These are phyloP conservation scores for Limnephilus marmoratus DNA, from an alignment of 2,888 invertebrate genomes.

Conservation along the genomic window DNA sequence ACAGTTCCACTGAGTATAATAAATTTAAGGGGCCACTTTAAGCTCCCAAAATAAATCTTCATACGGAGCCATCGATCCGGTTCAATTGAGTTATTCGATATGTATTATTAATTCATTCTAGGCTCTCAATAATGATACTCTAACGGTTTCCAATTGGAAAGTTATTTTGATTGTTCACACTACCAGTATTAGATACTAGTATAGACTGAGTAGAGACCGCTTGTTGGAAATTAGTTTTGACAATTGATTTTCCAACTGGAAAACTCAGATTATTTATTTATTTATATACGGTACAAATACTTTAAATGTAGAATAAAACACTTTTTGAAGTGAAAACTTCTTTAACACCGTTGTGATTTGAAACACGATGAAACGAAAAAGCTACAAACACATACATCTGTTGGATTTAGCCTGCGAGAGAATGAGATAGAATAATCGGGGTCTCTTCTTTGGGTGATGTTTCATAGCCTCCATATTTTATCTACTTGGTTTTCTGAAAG, in stretches of 20 bases:
- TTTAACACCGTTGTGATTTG: no score
- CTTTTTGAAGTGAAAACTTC: no score
- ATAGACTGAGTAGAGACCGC: neutral
- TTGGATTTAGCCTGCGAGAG: no score
- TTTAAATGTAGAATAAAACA: no score
- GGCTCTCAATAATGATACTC: neutral
- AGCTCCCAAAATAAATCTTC: conserved; percentile 55
- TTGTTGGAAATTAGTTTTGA: neutral
- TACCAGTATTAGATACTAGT: neutral
- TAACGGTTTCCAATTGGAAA: neutral
- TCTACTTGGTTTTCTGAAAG: no score
- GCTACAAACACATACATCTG: no score
- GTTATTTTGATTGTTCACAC: neutral
- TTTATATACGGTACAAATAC: no score
- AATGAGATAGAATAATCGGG: no score
- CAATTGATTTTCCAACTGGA: neutral
- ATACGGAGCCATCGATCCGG: conserved; percentile 49
- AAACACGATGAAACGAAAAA: no score
- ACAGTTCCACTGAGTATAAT: conserved; percentile 46
- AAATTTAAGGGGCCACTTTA: conserved; percentile 50
- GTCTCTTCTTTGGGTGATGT: no score
- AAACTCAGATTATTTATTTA: no score
- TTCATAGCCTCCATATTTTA: no score
- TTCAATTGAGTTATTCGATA: conserved; percentile 35
- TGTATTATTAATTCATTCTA: neutral